These are phyloP conservation scores for Drosophila suboccidentalis DNA, from an alignment of 2,888 invertebrate species.

Conservation along the genomic window DNA sequence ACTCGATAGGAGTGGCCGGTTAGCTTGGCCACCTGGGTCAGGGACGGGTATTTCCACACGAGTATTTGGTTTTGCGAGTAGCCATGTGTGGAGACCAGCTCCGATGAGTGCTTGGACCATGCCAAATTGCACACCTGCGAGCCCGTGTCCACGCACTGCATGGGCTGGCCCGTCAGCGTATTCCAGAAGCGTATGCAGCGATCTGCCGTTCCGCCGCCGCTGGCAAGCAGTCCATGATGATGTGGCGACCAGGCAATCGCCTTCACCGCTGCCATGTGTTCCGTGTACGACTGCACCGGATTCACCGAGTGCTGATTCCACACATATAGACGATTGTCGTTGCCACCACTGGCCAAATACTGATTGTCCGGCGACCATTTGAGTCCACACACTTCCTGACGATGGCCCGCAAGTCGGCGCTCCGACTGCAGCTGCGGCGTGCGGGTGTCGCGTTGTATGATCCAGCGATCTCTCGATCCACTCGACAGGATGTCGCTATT, in stretches of 20 bases:
- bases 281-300: constrained; percentile 97
- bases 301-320: constrained; percentile 93
- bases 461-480: constrained; percentile 97
- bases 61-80: constrained; percentile 99
- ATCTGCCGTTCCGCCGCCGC: constrained; percentile 99
- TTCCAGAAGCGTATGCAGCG: constrained; percentile 99
- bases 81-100: constrained; percentile 98
- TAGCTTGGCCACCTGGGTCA: constrained; percentile 98
- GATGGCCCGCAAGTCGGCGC: constrained; percentile 94
- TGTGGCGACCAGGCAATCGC: constrained; percentile 99
- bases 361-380: constrained; percentile 99
- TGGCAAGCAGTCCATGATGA: constrained; percentile 97
- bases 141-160: constrained; percentile 99
- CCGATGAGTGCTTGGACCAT: constrained; percentile 99
- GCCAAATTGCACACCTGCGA: constrained; percentile 99
- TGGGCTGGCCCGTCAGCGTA: constrained; percentile 98
- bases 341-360: constrained; percentile 98
- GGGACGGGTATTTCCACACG: constrained; percentile 99
- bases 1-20: constrained; percentile 99
- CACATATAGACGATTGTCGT: constrained; percentile 89
- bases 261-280: constrained; percentile 98
- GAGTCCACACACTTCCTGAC: constrained; percentile 98
- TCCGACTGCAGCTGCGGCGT: constrained; percentile 92
- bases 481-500: constrained; percentile 98
- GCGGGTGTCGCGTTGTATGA: constrained; percentile 97